These are phyloP conservation scores for Frankliniella fusca DNA, from an alignment of 2,888 invertebrate genomes.

Conservation along the genomic window DNA sequence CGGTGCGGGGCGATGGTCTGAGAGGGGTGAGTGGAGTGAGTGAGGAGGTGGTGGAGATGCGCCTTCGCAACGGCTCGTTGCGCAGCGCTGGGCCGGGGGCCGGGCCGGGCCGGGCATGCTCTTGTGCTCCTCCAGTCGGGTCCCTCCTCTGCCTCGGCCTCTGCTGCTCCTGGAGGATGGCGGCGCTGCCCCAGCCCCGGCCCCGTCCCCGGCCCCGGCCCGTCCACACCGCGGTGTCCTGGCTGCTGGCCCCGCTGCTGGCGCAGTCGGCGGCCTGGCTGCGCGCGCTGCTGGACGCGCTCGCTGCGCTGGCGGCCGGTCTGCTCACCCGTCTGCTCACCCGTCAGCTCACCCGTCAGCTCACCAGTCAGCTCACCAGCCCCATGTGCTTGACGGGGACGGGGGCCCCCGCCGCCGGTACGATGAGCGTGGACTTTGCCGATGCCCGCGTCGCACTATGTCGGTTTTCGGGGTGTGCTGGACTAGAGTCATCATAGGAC, in stretches of 20 bases:
- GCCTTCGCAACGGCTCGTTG: no score
- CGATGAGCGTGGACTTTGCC: no score
- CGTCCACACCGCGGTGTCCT: neutral
- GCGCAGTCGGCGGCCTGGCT: neutral
- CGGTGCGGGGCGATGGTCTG: no score
- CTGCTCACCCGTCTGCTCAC: neutral
- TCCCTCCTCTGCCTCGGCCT: neutral
- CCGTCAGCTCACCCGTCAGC: neutral
- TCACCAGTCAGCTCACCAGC: neutral
- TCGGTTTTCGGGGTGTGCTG: neutral
- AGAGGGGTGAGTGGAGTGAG: no score
- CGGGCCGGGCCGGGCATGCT: neutral
- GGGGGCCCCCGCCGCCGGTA: neutral
- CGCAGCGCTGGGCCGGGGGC: neutral
- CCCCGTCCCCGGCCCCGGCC: no score
- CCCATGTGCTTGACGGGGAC: neutral
- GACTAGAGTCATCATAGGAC: neutral
- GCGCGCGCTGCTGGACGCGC: neutral
- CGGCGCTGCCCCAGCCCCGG: no score
- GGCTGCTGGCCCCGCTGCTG: neutral
- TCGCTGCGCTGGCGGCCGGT: neutral
- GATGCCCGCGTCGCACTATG: no score
- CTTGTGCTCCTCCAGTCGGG: neutral
- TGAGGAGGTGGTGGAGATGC: no score
- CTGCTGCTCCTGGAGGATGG: neutral